Evolutionary conservation across 1,140 invertebrate genomes (phyloP).

Genomic region (Heliconius congener): DNA sequence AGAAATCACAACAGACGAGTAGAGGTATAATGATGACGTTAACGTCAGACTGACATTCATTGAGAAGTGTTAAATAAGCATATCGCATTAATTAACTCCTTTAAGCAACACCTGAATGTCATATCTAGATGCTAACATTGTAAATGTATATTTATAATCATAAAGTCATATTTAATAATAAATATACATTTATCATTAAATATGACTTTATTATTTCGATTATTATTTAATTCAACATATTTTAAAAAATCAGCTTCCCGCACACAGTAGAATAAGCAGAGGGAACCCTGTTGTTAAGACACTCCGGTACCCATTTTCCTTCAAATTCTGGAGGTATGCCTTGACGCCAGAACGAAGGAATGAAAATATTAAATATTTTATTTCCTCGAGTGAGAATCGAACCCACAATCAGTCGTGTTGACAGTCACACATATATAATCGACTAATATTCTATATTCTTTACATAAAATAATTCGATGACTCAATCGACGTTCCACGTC

Average conservation of each 20-base stretch:
- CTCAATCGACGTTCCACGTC: neutral
- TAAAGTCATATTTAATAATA: too few species aligned
- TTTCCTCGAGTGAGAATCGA: neutral
- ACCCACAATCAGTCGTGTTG: too few species aligned
- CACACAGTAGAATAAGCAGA: too few species aligned
- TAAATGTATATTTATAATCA: too few species aligned
- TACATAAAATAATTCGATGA: neutral
- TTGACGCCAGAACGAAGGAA: too few species aligned
- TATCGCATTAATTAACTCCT: neutral
- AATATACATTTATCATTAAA: neutral
- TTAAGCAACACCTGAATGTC: neutral
- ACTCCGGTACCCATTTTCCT: too few species aligned
- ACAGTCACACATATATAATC: too few species aligned
- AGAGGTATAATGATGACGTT: neutral
- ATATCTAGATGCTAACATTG: neutral
- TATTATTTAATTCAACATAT: too few species aligned
- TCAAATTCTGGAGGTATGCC: too few species aligned
- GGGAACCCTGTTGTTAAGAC: too few species aligned
- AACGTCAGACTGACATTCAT: neutral
- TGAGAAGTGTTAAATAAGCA: conserved; percentile 3
- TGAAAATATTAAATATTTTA: neutral
- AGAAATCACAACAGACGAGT: neutral
- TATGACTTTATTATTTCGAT: neutral
- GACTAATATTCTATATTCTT: neutral
- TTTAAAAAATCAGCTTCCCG: too few species aligned